Percentiles rank a stretch among this genome's conserved stretches.
phyloP scores from a whole-genome alignment of 2,797 vertebrate genomes.

The Chiropotes sagulatus region DNA sequence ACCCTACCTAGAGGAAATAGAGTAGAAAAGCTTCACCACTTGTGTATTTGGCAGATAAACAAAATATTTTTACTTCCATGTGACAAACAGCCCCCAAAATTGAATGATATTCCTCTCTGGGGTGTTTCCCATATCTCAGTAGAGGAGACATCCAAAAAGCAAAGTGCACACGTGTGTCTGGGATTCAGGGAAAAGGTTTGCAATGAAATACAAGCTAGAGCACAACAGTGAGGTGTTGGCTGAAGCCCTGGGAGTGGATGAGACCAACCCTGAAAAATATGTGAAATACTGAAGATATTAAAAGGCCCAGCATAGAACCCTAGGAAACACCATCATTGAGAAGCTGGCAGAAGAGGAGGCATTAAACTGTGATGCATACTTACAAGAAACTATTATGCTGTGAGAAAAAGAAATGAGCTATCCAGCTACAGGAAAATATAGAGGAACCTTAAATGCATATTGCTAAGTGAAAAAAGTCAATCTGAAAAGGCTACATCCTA shows the following conservation, averaged over 20 bases:
- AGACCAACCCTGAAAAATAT: not conserved
- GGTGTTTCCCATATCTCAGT: too few species aligned
- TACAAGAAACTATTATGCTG: not conserved
- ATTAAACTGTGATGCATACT: not conserved
- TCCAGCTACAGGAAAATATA: not conserved
- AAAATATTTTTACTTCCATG: not conserved
- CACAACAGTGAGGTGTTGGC: not conserved
- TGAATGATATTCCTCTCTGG: not conserved
- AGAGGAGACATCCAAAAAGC: not conserved
- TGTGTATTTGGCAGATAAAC: not conserved
- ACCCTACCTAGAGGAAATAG: not conserved
- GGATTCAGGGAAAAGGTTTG: not conserved
- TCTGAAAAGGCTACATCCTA: not conserved
- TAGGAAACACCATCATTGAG: not conserved
- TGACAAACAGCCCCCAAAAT: not conserved
- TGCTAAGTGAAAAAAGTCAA: not conserved
- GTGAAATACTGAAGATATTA: not conserved
- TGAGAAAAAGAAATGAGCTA: not conserved
- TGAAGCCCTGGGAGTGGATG: not conserved
- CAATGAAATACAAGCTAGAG: not conserved
- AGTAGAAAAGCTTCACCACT: not conserved
- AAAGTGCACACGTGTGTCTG: not conserved
- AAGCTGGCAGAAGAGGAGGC: not conserved
- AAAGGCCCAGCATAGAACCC: not conserved
- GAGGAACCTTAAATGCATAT: not conserved